Percentiles rank a stretch among this genome's conserved stretches.
Evolutionary conservation across 23 tunicate genomes (phyloP).

Genomic region (Styela plicata): DNA sequence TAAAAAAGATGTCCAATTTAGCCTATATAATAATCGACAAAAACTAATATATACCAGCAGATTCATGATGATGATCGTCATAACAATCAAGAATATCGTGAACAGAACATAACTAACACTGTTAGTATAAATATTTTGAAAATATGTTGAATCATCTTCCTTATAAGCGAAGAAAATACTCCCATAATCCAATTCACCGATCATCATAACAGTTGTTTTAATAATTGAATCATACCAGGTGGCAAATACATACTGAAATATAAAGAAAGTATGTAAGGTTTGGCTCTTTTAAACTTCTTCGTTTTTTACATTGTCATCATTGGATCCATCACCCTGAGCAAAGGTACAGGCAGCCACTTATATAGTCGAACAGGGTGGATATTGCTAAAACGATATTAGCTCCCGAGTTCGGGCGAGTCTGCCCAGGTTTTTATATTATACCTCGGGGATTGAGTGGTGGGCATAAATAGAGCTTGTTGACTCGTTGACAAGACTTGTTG

Average conservation of each 20-base stretch:
- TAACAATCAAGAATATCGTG: constrained; percentile 67
- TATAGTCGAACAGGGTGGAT: no score
- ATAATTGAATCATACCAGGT: constrained; percentile 78
- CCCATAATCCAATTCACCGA: constrained; percentile 80
- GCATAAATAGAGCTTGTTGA: no score
- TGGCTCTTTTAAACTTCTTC: neutral
- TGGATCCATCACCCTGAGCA: no score
- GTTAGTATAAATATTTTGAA: constrained; percentile 43
- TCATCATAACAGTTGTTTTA: constrained; percentile 83
- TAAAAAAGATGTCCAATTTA: no score
- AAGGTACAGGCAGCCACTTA: neutral
- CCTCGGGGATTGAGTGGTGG: no score
- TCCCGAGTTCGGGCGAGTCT: no score
- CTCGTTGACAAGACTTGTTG: no score
- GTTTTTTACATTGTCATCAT: no score
- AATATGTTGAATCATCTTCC: neutral
- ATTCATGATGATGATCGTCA: constrained; percentile 96
- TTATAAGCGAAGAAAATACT: constrained; percentile 39
- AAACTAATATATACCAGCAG: constrained; percentile 55
- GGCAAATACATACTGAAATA: constrained; percentile 55
- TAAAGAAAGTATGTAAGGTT: no score
- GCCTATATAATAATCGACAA: no score
- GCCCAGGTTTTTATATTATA: no score
- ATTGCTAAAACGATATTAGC: no score
- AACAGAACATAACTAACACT: constrained; percentile 68